Percentiles rank a stretch among this genome's conserved stretches.
phyloP scores from a whole-genome alignment of 2,113 vertebrate species.

The Pygoscelis adeliae region DNA sequence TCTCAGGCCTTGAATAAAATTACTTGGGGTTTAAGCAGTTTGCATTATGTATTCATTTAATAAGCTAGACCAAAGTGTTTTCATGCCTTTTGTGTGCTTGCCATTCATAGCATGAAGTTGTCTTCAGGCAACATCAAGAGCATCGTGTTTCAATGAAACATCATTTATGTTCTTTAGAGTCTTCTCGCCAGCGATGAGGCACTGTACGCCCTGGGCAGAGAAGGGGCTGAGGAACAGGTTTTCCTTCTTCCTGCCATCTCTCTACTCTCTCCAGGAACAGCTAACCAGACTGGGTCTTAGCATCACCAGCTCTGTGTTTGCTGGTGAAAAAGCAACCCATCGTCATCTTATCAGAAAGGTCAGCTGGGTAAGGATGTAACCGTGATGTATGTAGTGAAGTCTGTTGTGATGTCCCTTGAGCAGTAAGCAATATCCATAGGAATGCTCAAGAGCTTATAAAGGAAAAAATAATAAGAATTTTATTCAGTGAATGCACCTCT shows the following conservation, averaged over 20 bases:
- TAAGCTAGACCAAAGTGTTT: slow-evolving; percentile 1
- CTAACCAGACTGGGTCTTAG: neutral
- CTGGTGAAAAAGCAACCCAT: neutral
- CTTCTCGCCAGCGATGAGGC: neutral
- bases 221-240: neutral
- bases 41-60: slow-evolving; percentile 24
- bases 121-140: neutral
- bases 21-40: slow-evolving; percentile 19
- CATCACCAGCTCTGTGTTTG: neutral
- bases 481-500: neutral
- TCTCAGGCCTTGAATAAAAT: neutral
- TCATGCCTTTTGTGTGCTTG: slow-evolving; percentile 2
- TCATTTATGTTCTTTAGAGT: neutral
- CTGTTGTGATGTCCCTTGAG: neutral
- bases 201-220: neutral
- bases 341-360: neutral
- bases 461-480: neutral
- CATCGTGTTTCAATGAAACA: neutral
- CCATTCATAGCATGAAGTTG: neutral
- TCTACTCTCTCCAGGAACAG: neutral
- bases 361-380: neutral
- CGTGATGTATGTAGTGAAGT: neutral
- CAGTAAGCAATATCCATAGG: neutral
- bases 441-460: neutral
- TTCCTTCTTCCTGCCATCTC: neutral